Base-by-base conservation (phyloP, 92 coral and sea anemone genomes). In the Porites cylindrica region DNA sequence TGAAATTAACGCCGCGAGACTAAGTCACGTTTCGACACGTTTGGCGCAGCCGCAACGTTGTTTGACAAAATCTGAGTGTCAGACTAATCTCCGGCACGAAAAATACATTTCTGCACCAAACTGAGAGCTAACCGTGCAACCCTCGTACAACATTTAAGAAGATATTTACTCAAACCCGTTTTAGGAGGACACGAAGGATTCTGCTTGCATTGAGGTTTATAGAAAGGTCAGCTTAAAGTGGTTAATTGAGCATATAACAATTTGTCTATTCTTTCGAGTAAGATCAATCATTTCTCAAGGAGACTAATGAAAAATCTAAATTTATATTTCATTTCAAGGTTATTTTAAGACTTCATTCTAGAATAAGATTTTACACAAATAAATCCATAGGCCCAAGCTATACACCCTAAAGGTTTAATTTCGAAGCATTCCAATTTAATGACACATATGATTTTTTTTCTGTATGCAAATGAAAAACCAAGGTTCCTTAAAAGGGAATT, bases 1-100 rank as follows among this genome's bases (percentile, higher is more conserved):
- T 83, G 87, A 83, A 73, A 74, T 83, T 62, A 81, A 51, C 47
- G 3, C 78, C 8, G 29, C 77, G 47, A 81, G 86, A 43, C 47
- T 38, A 38, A 56, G 61, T 71, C 59, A 59, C 78, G 66, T 16
- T 62, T 65, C 29, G 18, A 21, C 23, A 21, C 23, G 23, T 38
- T 38, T 38, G 14, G 21, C 18, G 29, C 51, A 29, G 10, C 77
- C 52, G 47, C 16, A 32, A 78, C 32, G 19, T 78, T 17, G 38
- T 26, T 50, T 47, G 85, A 13, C 13, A 61, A 51, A 38, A 50
- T 59, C 18, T 18, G 19, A 64, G 24, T 6, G 24, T 16, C 67
- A 7, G 52, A 16, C 66, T 18, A 6, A 18, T 6, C 51, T 18
- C 20, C 56, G 72, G 20, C 81, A 12, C 17, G 26, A 32, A 16